Evolutionary conservation across 2,113 vertebrate genomes (phyloP).

Genomic region (Platichthys stellatus): DNA sequence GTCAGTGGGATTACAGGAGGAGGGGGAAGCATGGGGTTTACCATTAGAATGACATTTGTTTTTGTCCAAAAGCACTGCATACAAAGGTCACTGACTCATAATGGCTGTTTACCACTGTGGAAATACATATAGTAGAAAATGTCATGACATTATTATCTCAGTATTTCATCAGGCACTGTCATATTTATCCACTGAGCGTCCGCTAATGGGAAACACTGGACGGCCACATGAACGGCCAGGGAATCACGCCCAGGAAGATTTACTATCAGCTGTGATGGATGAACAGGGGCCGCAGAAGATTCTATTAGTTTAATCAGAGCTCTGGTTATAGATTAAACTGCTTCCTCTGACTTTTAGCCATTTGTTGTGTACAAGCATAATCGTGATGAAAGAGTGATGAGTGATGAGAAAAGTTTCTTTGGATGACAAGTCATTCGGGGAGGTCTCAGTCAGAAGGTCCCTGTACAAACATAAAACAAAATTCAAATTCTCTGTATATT

Average conservation of each 20-base stretch:
- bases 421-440: background rate
- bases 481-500: too few species aligned
- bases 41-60: slow-evolving; percentile 72
- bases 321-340: slow-evolving; percentile 38
- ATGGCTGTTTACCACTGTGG: slow-evolving; percentile 72
- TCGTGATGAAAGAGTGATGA: background rate
- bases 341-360: slow-evolving; percentile 3
- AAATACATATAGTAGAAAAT: slow-evolving; percentile 78
- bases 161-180: slow-evolving; percentile 71
- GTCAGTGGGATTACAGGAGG: slow-evolving; percentile 21
- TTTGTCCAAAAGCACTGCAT: slow-evolving; percentile 65
- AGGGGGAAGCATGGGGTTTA: slow-evolving; percentile 38
- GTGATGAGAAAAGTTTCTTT: background rate
- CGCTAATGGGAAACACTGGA: slow-evolving; percentile 67
- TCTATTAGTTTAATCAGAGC: slow-evolving; percentile 52
- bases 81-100: slow-evolving; percentile 76
- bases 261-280: slow-evolving; percentile 56
- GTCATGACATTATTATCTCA: slow-evolving; percentile 75
- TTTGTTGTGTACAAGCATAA: background rate
- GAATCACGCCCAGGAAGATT: slow-evolving; percentile 46
- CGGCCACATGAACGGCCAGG: background rate
- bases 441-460: background rate
- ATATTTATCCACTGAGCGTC: slow-evolving; percentile 60
- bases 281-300: slow-evolving; percentile 45
- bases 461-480: too few species aligned